Evolutionary conservation across 2,888 invertebrate species (phyloP), one percentile per base, ranked within the genome.

Genomic region (Spisula subtruncata): DNA sequence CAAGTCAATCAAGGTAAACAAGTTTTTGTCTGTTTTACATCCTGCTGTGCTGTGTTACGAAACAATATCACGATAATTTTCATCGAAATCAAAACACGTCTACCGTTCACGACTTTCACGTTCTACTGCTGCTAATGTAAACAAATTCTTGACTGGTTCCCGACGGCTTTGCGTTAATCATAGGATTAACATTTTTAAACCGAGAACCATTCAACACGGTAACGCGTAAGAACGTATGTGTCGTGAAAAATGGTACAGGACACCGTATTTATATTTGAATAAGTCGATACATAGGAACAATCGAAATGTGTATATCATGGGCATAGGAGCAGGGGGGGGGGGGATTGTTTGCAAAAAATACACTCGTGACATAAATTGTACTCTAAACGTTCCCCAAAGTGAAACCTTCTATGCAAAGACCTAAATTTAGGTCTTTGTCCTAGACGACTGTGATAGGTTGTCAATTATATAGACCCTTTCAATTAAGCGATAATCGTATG

Each of bases 11-110:
- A 84, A 35, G 66, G 29, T 75, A 75, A 32, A 84, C 71, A 46
- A 25, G 35, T 54, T 80, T 85, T 51, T 32, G 8, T 85, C 85
- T 80, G 20, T 10, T 10, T 35, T 85, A 80, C 85, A 85, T 85
- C 85, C 85, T 35, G 75, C 75, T 87, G 75, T 75, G 75, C 75
- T 82, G 48, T 87, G 83, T 87, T 81, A 83, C 82, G 83, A 82
- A 83, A 87, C 66, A 81, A 86, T 18, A 71, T 75, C 66, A 18
- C 20, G 14, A 75, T 75, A 51, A 51, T 32, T 75, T 75, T 51
- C 32, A 32, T 41, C 51, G 51, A 84, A 84, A 84, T 84, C 48
- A 75, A 71, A 83, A 84, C 75, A 51, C 84, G 75, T 84, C 84
- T 48, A 84, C 32, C 75, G 14, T 18, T 75, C 84, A 51, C 84